Evolutionary conservation across 2,113 vertebrate species (phyloP).

Genomic region (Sphyrna mokarran): DNA sequence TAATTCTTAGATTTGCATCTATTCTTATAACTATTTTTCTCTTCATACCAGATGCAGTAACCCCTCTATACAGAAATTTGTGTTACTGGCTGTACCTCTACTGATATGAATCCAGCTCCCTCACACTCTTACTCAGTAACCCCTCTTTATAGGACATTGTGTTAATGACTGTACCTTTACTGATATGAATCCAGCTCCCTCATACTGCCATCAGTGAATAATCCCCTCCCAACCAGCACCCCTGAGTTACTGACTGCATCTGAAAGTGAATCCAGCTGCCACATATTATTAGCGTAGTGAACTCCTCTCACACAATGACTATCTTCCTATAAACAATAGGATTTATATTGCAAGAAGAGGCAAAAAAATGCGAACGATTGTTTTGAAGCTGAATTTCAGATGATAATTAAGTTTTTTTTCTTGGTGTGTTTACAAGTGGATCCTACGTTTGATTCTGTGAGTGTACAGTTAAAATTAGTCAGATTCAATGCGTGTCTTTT

Average conservation of each 20-base stretch:
- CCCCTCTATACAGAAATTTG: too few relatives aligned
- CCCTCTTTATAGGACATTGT: not conserved
- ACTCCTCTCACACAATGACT: not conserved
- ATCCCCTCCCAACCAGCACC: not conserved
- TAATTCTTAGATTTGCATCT: not conserved
- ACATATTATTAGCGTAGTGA: not conserved
- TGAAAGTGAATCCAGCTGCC: not conserved
- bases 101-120: too few relatives aligned
- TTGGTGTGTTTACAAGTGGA: not conserved
- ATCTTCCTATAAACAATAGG: not conserved
- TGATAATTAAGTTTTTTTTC: not conserved
- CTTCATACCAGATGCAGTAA: not conserved
- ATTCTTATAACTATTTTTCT: not conserved
- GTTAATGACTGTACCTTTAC: not conserved
- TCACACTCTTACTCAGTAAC: too few relatives aligned
- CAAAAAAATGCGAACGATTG: not conserved
- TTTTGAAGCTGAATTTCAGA: not conserved
- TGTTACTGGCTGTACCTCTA: too few relatives aligned
- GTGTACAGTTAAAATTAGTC: not conserved
- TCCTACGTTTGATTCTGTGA: not conserved
- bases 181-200: not conserved
- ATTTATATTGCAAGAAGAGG: not conserved
- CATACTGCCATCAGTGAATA: too few relatives aligned
- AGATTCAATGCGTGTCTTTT: not conserved
- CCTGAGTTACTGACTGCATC: not conserved